Evolutionary conservation across 2,113 vertebrate genomes (phyloP).

Genomic region (Oreotrochilus melanogaster): DNA sequence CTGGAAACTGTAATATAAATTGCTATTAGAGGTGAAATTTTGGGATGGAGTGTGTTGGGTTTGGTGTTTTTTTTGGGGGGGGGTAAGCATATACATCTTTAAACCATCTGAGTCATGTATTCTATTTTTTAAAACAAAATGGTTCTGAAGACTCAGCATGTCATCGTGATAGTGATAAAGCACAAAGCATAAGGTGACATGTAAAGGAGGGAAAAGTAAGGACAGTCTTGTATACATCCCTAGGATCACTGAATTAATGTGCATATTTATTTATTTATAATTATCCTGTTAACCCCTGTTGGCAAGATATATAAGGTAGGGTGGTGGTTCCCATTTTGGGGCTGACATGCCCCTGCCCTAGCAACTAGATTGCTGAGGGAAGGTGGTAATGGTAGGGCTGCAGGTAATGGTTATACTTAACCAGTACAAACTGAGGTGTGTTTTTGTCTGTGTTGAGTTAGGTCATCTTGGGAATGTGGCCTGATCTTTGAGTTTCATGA

Average conservation of each 20-base stretch:
- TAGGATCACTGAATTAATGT: neutral
- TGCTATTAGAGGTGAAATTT: conserved; percentile 23
- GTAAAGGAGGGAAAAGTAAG: neutral
- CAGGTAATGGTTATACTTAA: neutral
- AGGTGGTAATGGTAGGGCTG: neutral
- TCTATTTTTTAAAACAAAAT: conserved; percentile 28
- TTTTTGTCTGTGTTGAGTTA: neutral
- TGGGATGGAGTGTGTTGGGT: neutral
- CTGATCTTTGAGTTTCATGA: neutral
- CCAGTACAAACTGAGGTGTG: neutral
- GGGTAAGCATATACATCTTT: neutral
- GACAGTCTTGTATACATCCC: neutral
- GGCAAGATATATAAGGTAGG: neutral
- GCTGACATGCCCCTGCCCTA: neutral
- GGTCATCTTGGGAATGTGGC: neutral
- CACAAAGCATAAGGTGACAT: neutral
- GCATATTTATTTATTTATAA: neutral
- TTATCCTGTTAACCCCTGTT: neutral
- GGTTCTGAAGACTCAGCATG: conserved; percentile 5
- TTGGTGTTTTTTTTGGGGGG: neutral
- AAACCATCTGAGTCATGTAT: conserved; percentile 15
- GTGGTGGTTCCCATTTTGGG: neutral
- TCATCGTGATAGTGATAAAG: neutral
- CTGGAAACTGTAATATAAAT: neutral
- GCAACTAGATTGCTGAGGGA: neutral